These are phyloP conservation scores for Aphaenogaster floridana DNA, from an alignment of 1,140 invertebrate species.

Conservation along the genomic window DNA sequence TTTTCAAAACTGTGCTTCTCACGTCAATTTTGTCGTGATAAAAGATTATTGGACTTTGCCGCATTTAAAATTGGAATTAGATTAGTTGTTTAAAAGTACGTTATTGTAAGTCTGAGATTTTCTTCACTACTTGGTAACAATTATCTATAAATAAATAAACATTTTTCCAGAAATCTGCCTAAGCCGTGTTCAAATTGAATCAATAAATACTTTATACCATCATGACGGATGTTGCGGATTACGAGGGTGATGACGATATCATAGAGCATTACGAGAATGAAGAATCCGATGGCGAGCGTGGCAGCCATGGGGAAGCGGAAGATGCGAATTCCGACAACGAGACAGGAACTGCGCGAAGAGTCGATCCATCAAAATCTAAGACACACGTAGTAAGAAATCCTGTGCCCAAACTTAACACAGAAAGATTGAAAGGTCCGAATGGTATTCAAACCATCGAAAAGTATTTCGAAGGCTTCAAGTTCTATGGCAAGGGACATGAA, in stretches of 20 bases:
- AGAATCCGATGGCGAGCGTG: slow-evolving; percentile 65
- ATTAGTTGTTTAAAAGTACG: neutral
- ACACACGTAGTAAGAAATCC: slow-evolving; percentile 90
- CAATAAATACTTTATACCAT: slow-evolving; percentile 2
- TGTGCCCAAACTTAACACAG: slow-evolving; percentile 91
- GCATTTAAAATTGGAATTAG: neutral
- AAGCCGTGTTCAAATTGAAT: neutral
- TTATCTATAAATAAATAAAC: neutral
- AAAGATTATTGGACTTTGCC: slow-evolving; percentile 1
- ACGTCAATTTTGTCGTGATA: neutral
- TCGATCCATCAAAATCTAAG: slow-evolving; percentile 83
- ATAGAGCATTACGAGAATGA: slow-evolving; percentile 75
- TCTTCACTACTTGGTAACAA: neutral
- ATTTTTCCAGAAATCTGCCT: neutral
- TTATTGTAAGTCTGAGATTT: neutral
- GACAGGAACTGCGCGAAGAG: slow-evolving; percentile 50
- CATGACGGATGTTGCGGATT: slow-evolving; percentile 52
- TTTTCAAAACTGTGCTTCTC: neutral
- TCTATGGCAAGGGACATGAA: slow-evolving; percentile 94
- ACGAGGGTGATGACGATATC: slow-evolving; percentile 71
- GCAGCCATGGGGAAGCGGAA: slow-evolving; percentile 38
- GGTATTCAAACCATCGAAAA: slow-evolving; percentile 93
- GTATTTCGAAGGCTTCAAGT: slow-evolving; percentile 94
- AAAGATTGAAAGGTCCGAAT: slow-evolving; percentile 91
- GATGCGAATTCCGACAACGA: slow-evolving; percentile 67